Base-by-base conservation (phyloP, 1,140 invertebrate species). In the Mya arenaria region DNA sequence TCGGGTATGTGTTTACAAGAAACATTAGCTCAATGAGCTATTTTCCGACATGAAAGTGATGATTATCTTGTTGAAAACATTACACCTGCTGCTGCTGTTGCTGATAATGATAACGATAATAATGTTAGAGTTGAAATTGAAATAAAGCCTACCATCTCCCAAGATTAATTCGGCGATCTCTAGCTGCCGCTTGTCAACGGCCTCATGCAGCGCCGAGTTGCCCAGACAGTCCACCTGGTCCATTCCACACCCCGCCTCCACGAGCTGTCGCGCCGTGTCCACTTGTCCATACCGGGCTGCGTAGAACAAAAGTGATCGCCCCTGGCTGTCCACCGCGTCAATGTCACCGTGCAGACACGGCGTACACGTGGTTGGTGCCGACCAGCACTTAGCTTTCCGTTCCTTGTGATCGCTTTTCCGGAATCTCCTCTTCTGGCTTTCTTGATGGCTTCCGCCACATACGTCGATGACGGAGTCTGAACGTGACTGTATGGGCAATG, bases 261-360 rank as follows among this genome's bases (percentile, higher is more conserved):
- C 6, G 0, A 84, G 25, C 52, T 80, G 66, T 4, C 44, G 58
- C 10, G 83, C 83, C 2, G 75, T 28, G 17, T 79, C 75, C 19
- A 58, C 30, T 36, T 84, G 83, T 52, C 77, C 83, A 34, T 80
- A 84, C n/a, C 83, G 69, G 8, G 75, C 77, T 17, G 83, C 77
- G 63, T 80, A 84, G 25, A 80, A 84, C 23, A 84, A 34, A 15
- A 84, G 19, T 5, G 69, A 66, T 39, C 77, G 60, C 10, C 77
- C 77, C 4, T 74, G 66, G 0, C 41, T 66, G 30, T 84, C 71
- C 5, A 48, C 69, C 6, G 83, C 48, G 19, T 65, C 74, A 0
- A 84, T 72, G 15, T 80, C 83, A 39, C 63, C 77, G 19, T 48
- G 39, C 4, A 75, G 13, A 62, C 72, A 75, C 4, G 72, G 72